A percentile compares a stretch with the other conserved stretches of the same genome.
Conservation (phyloP, 2,888 invertebrate genomes). For the Protonemura montana region DNA sequence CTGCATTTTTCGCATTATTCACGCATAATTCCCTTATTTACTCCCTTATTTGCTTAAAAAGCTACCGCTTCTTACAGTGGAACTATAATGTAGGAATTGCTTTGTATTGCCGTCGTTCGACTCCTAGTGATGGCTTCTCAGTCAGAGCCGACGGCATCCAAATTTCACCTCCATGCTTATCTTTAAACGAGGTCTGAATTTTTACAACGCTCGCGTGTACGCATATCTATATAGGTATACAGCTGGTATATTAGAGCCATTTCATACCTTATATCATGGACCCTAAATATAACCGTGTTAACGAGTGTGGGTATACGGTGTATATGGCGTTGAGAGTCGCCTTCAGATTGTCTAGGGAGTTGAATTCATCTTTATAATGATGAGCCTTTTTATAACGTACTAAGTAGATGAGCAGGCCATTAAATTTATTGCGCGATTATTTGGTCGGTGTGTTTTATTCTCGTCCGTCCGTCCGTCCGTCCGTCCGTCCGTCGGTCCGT, state of each 20-base stretch:
- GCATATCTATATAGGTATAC: neutral
- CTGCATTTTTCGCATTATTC: neutral
- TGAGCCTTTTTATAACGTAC: conserved; percentile 34
- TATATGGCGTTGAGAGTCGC: neutral
- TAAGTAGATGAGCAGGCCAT: conserved; percentile 34
- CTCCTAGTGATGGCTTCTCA: neutral
- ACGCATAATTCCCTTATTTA: neutral
- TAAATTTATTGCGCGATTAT: conserved; percentile 10
- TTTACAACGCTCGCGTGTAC: neutral
- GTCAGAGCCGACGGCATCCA: neutral
- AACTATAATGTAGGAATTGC: neutral
- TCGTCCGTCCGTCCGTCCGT: neutral
- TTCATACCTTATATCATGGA: neutral
- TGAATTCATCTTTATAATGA: conserved; percentile 10
- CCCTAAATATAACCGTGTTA: neutral
- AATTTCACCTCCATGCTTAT: conserved; percentile 7
- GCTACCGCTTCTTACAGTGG: neutral
- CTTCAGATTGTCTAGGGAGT: neutral
- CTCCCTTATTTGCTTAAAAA: neutral
- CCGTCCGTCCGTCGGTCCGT: neutral
- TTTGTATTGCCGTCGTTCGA: neutral
- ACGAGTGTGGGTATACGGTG: neutral
- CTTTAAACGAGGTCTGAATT: neutral
- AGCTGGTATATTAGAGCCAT: conserved; percentile 12
- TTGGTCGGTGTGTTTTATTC: conserved; percentile 20